phyloP scores from a whole-genome alignment of 2,113 vertebrate genomes.

The Polypterus senegalus region DNA sequence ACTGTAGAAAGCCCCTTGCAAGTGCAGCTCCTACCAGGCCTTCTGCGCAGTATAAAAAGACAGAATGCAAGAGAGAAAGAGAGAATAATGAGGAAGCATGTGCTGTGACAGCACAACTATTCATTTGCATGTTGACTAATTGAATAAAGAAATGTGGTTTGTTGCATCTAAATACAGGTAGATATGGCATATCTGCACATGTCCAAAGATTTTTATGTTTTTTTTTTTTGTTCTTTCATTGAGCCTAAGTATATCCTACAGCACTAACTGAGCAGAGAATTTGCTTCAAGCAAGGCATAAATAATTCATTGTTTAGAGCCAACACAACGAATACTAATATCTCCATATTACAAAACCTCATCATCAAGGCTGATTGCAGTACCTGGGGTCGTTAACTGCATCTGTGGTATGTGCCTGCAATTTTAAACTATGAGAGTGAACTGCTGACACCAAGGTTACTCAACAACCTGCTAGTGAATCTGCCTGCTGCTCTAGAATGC shows the following conservation, averaged over 20 bases:
- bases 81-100: too few species aligned
- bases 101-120: too few species aligned
- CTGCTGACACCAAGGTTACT: slow-evolving; percentile 28
- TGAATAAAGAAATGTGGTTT: too few species aligned
- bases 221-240: slow-evolving; percentile 24
- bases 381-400: slow-evolving; percentile 46
- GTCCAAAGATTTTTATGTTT: slow-evolving; percentile 2
- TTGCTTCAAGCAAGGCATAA: slow-evolving; percentile 44
- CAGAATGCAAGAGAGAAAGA: too few species aligned
- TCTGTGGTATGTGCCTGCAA: slow-evolving; percentile 34
- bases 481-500: slow-evolving; percentile 15
- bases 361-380: slow-evolving; percentile 47
- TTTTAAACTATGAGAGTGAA: slow-evolving; percentile 29
- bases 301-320: slow-evolving; percentile 52
- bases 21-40: too few species aligned
- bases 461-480: slow-evolving; percentile 14
- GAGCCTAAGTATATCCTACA: slow-evolving; percentile 20
- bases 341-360: slow-evolving; percentile 35
- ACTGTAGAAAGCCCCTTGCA: too few species aligned
- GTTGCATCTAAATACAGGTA: neutral
- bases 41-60: too few species aligned
- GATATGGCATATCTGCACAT: neutral
- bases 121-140: too few species aligned
- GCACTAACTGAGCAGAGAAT: slow-evolving; percentile 23
- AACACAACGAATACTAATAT: slow-evolving; percentile 55